A percentile compares a stretch with the other conserved stretches of the same genome.
Conservation (phyloP, 2,797 vertebrate genomes). For the Varecia variegata region DNA sequence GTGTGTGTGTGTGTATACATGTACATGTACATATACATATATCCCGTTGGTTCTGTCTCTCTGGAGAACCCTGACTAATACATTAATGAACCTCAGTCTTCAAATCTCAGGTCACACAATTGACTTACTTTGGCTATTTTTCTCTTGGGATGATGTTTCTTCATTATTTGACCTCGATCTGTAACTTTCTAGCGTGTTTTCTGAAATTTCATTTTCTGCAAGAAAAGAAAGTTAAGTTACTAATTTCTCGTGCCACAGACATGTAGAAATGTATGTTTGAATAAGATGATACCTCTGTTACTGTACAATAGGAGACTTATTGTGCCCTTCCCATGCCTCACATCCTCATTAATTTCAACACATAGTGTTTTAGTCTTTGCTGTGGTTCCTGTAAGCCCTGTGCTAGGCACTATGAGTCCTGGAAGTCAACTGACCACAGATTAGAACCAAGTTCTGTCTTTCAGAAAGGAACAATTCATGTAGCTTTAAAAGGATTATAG, state of each 20-base stretch:
- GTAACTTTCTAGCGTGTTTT: constrained; percentile 90
- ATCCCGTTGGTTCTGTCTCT: background rate
- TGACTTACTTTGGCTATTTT: constrained; percentile 78
- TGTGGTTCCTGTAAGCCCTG: background rate
- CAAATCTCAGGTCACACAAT: background rate
- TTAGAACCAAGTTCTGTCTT: background rate
- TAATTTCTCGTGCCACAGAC: background rate
- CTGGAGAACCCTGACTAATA: background rate
- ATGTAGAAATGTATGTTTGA: background rate
- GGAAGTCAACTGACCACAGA: background rate
- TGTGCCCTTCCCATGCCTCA: background rate
- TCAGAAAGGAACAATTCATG: background rate
- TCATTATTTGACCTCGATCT: constrained; percentile 91
- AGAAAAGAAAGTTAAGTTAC: constrained; percentile 2
- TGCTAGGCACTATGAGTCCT: background rate
- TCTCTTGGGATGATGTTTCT: constrained; percentile 83
- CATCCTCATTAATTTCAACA: background rate
- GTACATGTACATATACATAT: background rate
- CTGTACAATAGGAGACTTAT: background rate
- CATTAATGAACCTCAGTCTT: background rate
- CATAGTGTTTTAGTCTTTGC: background rate
- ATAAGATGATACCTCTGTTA: background rate
- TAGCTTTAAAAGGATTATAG: background rate
- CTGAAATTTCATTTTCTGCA: constrained; percentile 92
- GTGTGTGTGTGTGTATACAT: too few relatives aligned